These are phyloP conservation scores for Theretra japonica DNA, from an alignment of 2,888 invertebrate genomes.

Conservation along the genomic window DNA sequence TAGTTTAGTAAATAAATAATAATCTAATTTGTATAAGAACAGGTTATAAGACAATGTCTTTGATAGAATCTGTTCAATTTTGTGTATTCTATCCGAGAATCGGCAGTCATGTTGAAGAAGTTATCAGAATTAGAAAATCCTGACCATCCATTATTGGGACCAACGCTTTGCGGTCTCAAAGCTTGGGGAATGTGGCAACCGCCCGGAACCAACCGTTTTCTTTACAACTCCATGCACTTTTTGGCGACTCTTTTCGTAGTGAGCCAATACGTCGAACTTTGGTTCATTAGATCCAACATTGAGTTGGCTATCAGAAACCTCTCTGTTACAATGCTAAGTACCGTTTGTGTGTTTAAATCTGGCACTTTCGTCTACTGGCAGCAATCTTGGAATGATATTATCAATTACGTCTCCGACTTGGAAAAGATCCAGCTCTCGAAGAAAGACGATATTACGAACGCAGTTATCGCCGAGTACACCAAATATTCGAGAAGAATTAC, in stretches of 20 bases:
- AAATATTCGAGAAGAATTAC: conserved; percentile 67
- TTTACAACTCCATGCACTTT: conserved; percentile 57
- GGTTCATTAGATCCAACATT: conserved; percentile 59
- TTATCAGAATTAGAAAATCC: conserved; percentile 49
- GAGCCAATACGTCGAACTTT: conserved; percentile 70
- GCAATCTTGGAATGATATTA: conserved; percentile 58
- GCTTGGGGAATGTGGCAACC: conserved; percentile 66
- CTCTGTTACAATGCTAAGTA: conserved; percentile 69
- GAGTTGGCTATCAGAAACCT: conserved; percentile 67
- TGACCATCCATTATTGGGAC: conserved; percentile 58
- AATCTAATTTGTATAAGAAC: conserved; percentile 31
- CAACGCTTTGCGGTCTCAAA: conserved; percentile 58
- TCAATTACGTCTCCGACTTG: conserved; percentile 59
- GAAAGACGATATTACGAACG: conserved; percentile 46
- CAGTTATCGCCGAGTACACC: conserved; percentile 58
- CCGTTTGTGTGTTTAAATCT: conserved; percentile 67
- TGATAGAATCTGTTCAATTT: background rate
- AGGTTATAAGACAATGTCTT: conserved; percentile 33
- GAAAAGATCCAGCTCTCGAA: conserved; percentile 58
- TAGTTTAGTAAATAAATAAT: conserved; percentile 21
- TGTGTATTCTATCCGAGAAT: background rate
- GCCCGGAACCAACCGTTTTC: conserved; percentile 39
- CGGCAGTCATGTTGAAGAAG: conserved; percentile 22
- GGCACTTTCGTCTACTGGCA: conserved; percentile 67
- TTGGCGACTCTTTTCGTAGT: conserved; percentile 60